Evolutionary conservation across 2,888 invertebrate genomes (phyloP), one percentile per base, ranked within the genome.

Genomic region (Lasioglossum leucozonium): DNA sequence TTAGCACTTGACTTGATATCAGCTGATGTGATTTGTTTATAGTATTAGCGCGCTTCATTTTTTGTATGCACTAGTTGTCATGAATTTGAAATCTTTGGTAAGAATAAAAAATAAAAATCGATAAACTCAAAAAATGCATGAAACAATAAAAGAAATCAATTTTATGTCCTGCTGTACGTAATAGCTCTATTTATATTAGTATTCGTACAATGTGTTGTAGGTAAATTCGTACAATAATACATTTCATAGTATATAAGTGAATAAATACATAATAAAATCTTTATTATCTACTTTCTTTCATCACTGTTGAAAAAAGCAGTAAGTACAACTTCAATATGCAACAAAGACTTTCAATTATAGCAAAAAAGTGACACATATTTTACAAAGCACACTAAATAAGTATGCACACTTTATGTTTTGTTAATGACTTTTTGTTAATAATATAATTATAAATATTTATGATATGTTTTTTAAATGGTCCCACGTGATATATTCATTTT

Each of bases 41-140:
- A 40, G 5, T 47, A 40, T 37, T n/a, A 11, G 44, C 26, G 22
- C n/a, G n/a, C n/a, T 69, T 11, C 11, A n/a, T 37, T 22, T 67
- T 40, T 40, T 40, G 3, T 67, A 71, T 71, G 44, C 69, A 69
- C 69, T 55, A 44, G 55, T 67, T 81, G 44, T 55, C 40, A 22
- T 42, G 37, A 16, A 58, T 26, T 81, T 30, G 30, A 74, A 80
- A 30, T 16, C 22, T 30, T 81, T 34, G 47, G 58, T 74, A 82
- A 82, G 74, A 74, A 47, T 62, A 18, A 37, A 26, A 44, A 69
- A 73, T 69, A 74, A 79, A 82, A 79, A 71, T 51, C 26, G 22
- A 82, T 69, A 40, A 26, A 58, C 2, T 30, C 5, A 73, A 47
- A 11, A n/a, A 18, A 34, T n/a, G 22, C 26, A 34, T 8, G 4